Conservation (phyloP, 2,113 vertebrate genomes). For the Istiophorus platypterus region DNA sequence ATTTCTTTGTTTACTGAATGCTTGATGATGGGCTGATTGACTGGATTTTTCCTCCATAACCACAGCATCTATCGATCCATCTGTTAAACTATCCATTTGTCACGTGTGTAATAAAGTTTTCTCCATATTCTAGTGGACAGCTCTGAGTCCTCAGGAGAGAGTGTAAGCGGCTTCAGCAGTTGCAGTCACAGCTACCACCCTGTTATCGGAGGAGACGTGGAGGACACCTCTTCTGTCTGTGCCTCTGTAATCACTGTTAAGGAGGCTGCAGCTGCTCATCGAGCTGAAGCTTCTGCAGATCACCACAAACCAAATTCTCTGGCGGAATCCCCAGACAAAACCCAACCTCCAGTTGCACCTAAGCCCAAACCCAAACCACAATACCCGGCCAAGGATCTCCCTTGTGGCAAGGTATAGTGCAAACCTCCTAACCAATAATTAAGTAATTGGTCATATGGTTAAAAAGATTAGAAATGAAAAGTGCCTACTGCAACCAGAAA, state of each 20-base stretch:
- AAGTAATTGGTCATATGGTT: background rate
- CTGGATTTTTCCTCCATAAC: background rate
- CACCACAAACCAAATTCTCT: slow-evolving; percentile 29
- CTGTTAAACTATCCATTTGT: background rate
- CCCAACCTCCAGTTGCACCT: slow-evolving; percentile 36
- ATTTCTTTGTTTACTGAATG: background rate
- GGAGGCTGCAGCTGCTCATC: slow-evolving; percentile 28
- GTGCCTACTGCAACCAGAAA: background rate
- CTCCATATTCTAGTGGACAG: slow-evolving; percentile 79
- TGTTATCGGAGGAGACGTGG: slow-evolving; percentile 73
- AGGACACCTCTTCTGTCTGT: slow-evolving; percentile 69
- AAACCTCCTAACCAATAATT: background rate
- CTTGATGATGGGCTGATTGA: background rate
- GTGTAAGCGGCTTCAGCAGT: slow-evolving; percentile 83
- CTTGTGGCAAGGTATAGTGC: slow-evolving; percentile 58
- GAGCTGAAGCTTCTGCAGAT: slow-evolving; percentile 21
- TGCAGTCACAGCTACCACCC: slow-evolving; percentile 81
- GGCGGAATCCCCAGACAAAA: slow-evolving; percentile 35
- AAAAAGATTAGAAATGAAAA: slow-evolving; percentile 6
- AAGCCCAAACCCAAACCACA: slow-evolving; percentile 54
- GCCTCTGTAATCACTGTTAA: slow-evolving; percentile 53
- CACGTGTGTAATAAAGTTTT: background rate
- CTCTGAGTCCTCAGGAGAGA: slow-evolving; percentile 85
- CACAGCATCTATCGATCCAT: background rate
- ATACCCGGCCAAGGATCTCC: slow-evolving; percentile 27